A percentile compares a stretch with the other conserved stretches of the same genome.
phyloP scores from a whole-genome alignment of 2,113 vertebrate species.

The Vanacampus margaritifer region DNA sequence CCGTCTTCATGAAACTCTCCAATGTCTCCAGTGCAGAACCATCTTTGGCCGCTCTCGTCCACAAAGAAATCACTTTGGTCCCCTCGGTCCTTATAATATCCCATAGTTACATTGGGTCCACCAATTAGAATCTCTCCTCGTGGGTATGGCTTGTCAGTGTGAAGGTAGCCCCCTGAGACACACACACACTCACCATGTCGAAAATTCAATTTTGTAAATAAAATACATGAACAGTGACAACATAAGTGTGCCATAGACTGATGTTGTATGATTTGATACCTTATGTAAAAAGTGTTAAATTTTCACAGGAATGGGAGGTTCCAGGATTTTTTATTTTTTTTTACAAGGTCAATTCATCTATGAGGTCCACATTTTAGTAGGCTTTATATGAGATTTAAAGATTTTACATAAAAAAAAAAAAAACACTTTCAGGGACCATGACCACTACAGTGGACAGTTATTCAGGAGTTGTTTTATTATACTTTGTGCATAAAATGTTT shows the following conservation, averaged over 20 bases:
- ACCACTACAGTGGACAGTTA: too few relatives aligned
- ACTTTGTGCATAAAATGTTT: too few relatives aligned
- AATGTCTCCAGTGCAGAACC: constrained; percentile 95
- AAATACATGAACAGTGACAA: background rate
- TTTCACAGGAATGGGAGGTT: background rate
- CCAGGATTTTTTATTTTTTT: background rate
- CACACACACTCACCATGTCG: background rate
- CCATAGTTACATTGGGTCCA: constrained; percentile 89
- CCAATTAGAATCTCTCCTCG: constrained; percentile 93
- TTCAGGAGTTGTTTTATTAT: too few relatives aligned
- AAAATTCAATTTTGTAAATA: background rate
- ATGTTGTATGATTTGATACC: background rate
- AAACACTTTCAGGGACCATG: too few relatives aligned
- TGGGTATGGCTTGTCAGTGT: constrained; percentile 85
- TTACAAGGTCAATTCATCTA: background rate
- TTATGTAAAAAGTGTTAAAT: background rate
- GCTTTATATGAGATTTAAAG: too few relatives aligned
- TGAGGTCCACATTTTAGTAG: background rate
- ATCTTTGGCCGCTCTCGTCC: constrained; percentile 86
- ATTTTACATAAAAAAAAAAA: too few relatives aligned
- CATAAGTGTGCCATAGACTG: background rate
- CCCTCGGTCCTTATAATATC: constrained; percentile 88
- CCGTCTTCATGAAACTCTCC: constrained; percentile 91
- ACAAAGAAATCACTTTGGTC: constrained; percentile 83
- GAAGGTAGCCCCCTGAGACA: constrained; percentile 83